Base-by-base conservation (phyloP, 2,113 vertebrate genomes). In the Psophia crepitans region DNA sequence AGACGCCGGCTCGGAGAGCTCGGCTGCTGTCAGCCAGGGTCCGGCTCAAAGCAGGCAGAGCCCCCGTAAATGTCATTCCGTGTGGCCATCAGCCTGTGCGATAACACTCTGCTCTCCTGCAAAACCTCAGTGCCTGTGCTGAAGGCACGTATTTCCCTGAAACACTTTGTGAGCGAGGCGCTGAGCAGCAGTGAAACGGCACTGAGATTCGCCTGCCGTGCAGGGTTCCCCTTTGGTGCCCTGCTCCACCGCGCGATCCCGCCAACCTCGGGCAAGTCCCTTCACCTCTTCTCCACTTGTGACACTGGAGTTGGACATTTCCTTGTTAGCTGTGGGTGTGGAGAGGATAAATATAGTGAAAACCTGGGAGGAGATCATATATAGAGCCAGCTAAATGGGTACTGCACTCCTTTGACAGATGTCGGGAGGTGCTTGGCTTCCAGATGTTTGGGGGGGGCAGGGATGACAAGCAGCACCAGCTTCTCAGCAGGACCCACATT, bases 21-120 rank as follows among this genome's bases (percentile, higher is more conserved):
- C 0, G 0, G 68, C 14, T 9, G 9, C 24, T 26, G 19, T 7
- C 46, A 12, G 7, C 43, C 64, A 32, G 30, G 32, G 30, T 15
- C 49, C 0, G 3, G 49, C 60, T 44, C 18, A 16, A 9, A 26
- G n/a, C 22, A 24, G 51, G 41, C 51, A 54, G 22, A 63, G 4
- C 28, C 28, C 53, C 57, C 1, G 0, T 21, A 8, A 43, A 24
- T 30, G 22, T 30, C 69, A 12, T 20, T 53, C 23, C 51, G 61
- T 5, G 5, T 5, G 23, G 53, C 23, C n/a, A 7, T 2, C 43
- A n/a, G 30, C 26, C 35, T 9, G 1, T 2, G 22, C 18, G 39
- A 24, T 8, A 23, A 13, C 8, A 3, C 39, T 27, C 17, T 2
- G 4, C 51, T 21, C 60, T 37, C 19, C 84, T 37, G 61, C 15